A percentile compares a stretch with the other conserved stretches of the same genome.
Conservation (phyloP, 2,888 invertebrate genomes). For the Dioctria rufipes region DNA sequence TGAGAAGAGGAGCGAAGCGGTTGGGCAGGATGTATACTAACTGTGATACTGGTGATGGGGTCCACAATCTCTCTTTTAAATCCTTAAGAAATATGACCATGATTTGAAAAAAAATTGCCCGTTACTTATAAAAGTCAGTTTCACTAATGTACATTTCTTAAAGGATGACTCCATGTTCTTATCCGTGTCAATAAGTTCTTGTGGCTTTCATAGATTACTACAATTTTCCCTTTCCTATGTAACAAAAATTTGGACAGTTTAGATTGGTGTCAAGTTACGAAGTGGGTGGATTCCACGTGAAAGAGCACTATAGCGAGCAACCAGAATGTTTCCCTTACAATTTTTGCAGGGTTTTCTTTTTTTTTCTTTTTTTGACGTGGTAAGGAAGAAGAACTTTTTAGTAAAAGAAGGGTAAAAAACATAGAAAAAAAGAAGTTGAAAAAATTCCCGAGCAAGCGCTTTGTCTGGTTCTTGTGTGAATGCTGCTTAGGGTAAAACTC, state of each 20-base stretch:
- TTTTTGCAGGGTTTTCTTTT: constrained; percentile 15
- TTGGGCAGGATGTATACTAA: too few relatives aligned
- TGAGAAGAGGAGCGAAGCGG: neutral
- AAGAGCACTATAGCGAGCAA: too few relatives aligned
- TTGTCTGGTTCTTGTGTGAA: constrained; percentile 5
- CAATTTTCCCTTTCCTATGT: constrained; percentile 28
- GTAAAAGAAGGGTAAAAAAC: constrained; percentile 54
- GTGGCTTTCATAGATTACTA: neutral
- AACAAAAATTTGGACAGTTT: constrained; percentile 57
- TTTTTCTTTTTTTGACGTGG: neutral
- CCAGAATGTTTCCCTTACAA: neutral
- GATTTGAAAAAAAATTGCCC: neutral
- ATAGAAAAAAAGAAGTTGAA: constrained; percentile 47
- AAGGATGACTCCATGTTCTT: neutral
- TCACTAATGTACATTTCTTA: neutral
- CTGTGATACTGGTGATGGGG: too few relatives aligned
- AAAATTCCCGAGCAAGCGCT: constrained; percentile 54
- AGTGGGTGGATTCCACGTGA: constrained; percentile 50
- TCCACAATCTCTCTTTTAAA: too few relatives aligned
- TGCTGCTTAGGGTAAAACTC: neutral
- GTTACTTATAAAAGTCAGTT: neutral
- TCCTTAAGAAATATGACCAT: neutral
- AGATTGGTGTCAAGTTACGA: constrained; percentile 69
- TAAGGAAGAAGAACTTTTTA: constrained; percentile 2
- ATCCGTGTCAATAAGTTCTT: constrained; percentile 24